Evolutionary conservation across 2,888 invertebrate species (phyloP).

Genomic region (Cryptocheilus praepositus): DNA sequence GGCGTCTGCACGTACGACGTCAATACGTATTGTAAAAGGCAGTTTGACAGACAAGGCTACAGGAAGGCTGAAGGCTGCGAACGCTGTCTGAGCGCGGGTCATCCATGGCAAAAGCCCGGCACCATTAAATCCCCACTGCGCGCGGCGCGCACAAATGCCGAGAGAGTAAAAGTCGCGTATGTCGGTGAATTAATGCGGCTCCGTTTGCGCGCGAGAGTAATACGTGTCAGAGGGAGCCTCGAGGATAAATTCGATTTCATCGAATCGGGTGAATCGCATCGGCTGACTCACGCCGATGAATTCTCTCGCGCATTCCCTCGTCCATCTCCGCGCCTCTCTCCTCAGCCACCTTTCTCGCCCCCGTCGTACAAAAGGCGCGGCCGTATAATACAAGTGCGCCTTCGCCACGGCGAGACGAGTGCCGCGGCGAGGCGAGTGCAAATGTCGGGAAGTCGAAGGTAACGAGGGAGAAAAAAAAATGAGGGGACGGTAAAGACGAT

Average conservation of each 20-base stretch:
- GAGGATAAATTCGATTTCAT: constrained; percentile 51
- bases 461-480: constrained; percentile 49
- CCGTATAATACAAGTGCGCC: background rate
- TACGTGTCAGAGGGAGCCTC: background rate
- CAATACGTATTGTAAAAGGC: no score
- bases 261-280: constrained; percentile 43
- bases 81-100: no score
- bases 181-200: no score
- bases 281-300: constrained; percentile 51
- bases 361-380: constrained; percentile 10
- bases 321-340: no score
- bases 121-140: no score
- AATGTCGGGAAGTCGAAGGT: constrained; percentile 45
- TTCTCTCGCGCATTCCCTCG: constrained; percentile 31
- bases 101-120: no score
- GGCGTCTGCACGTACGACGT: no score
- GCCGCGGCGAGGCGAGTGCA: constrained; percentile 29
- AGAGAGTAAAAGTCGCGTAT: no score
- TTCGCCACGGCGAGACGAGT: constrained; percentile 31
- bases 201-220: background rate
- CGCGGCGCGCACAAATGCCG: no score
- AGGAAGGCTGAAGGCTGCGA: no score
- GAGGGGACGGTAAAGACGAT: constrained; percentile 53
- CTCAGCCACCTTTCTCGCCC: no score
- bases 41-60: no score